Evolutionary conservation across 2,113 vertebrate species (phyloP).

Genomic region (Vireo altiloquus): DNA sequence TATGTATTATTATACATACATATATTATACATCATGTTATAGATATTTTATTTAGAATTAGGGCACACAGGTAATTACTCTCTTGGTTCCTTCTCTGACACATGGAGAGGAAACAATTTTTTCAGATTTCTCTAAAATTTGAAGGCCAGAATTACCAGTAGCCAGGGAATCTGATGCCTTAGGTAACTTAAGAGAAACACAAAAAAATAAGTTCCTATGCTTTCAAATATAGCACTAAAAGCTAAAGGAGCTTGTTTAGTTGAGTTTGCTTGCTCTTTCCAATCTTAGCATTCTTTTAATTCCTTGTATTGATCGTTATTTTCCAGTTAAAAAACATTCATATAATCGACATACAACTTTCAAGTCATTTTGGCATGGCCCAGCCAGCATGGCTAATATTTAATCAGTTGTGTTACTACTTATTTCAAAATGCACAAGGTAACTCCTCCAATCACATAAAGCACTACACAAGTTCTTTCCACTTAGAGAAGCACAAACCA

Average conservation of each 20-base stretch:
- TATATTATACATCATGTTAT: background rate
- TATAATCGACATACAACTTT: constrained; percentile 17
- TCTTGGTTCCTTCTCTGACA: background rate
- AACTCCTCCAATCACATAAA: constrained; percentile 44
- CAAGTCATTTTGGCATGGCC: constrained; percentile 15
- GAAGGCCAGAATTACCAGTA: background rate
- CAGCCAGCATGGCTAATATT: background rate
- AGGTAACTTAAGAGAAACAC: background rate
- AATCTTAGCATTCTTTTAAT: background rate
- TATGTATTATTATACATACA: background rate
- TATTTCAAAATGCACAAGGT: constrained; percentile 39
- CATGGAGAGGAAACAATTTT: background rate
- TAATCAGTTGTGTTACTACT: constrained; percentile 34
- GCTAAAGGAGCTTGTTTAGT: background rate
- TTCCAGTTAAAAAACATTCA: background rate
- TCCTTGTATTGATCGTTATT: background rate
- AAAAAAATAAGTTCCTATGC: background rate
- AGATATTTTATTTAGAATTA: background rate
- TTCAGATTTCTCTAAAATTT: background rate
- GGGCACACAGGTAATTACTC: background rate
- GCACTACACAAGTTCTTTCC: constrained; percentile 34
- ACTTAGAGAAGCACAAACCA: constrained; percentile 42
- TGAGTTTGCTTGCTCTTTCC: background rate
- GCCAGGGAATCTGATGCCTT: background rate
- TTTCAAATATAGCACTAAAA: background rate